phyloP scores from a whole-genome alignment of 2,888 invertebrate species.

The Dorcus parallelipipedus region DNA sequence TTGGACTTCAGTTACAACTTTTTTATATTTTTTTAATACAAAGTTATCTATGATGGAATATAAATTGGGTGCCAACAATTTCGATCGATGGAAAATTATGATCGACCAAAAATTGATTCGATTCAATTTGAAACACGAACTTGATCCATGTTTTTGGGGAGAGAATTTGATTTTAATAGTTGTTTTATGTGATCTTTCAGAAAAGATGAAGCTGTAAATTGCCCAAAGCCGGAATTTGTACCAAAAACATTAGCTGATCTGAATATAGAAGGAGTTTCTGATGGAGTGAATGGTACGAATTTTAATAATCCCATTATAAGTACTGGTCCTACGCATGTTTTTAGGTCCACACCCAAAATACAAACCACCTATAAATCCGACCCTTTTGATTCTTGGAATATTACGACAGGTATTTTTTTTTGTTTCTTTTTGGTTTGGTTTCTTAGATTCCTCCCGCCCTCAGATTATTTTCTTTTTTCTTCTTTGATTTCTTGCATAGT shows the following conservation, averaged over 20 bases:
- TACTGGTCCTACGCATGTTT: conserved; percentile 20
- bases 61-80: too few species aligned
- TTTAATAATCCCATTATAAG: conserved; percentile 21
- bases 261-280: conserved; percentile 69
- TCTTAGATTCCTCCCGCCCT: conserved; percentile 3
- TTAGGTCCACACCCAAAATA: conserved; percentile 21
- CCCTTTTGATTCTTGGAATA: conserved; percentile 60
- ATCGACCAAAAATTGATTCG: too few species aligned
- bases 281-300: conserved; percentile 67
- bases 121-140: too few species aligned
- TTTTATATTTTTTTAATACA: too few species aligned
- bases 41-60: too few species aligned
- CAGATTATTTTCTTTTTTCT: conserved; percentile 21
- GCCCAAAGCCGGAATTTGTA: conserved; percentile 87
- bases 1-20: too few species aligned
- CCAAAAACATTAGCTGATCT: conserved; percentile 88
- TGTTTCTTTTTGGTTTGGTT: conserved; percentile 34
- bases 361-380: conserved; percentile 45
- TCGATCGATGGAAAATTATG: too few species aligned
- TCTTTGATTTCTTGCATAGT: background rate
- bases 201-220: conserved; percentile 84
- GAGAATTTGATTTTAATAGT: too few species aligned
- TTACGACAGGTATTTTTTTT: conserved; percentile 53
- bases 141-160: too few species aligned
- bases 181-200: conserved; percentile 48